A percentile compares a stretch with the other conserved stretches of the same genome.
phyloP scores from a whole-genome alignment of 2,113 vertebrate genomes.

The Toxostoma redivivum region DNA sequence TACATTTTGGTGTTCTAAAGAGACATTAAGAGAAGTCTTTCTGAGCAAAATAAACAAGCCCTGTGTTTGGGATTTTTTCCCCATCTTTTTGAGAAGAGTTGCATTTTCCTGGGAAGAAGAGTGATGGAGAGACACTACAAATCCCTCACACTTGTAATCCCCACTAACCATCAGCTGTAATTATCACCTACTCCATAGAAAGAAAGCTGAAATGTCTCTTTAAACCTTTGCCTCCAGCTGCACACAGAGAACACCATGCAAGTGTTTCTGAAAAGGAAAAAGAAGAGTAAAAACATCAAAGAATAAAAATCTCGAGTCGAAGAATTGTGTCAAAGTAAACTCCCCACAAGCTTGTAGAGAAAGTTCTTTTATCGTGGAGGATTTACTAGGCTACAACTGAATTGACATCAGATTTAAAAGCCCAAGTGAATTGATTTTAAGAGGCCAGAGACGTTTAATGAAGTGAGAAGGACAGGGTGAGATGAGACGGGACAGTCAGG shows the following conservation, averaged over 20 bases:
- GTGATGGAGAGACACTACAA: not conserved
- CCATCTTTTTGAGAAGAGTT: not conserved
- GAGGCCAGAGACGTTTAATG: not conserved
- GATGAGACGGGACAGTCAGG: not conserved
- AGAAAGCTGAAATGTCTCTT: not conserved
- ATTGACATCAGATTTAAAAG: not conserved
- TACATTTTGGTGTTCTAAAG: not conserved
- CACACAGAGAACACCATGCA: not conserved
- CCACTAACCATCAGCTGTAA: not conserved
- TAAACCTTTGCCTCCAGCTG: not conserved
- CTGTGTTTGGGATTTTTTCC: not conserved
- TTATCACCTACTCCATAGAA: not conserved
- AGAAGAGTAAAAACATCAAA: not conserved
- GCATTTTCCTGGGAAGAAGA: not conserved
- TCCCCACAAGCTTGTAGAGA: not conserved
- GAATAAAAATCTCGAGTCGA: not conserved
- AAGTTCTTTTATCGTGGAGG: not conserved
- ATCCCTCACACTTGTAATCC: not conserved
- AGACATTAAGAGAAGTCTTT: not conserved
- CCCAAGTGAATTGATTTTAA: fast-evolving
- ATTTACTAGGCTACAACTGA: not conserved
- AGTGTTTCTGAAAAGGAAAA: not conserved
- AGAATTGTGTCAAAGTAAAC: not conserved
- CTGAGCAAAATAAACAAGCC: not conserved
- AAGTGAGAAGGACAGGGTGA: not conserved